These are phyloP conservation scores for Palloptera scutellata DNA, from an alignment of 2,888 invertebrate genomes.

Conservation along the genomic window DNA sequence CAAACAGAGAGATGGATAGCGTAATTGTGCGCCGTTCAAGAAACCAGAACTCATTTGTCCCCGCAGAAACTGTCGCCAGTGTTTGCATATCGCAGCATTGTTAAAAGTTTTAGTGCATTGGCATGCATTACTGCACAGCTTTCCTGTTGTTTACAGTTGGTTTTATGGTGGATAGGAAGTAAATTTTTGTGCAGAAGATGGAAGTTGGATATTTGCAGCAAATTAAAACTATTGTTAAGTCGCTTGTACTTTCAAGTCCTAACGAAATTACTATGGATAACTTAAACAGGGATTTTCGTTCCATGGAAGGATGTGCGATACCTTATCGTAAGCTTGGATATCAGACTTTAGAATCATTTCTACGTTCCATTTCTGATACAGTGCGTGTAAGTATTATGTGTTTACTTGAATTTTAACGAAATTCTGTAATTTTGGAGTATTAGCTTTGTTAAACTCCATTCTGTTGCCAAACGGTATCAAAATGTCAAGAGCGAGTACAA, in stretches of 20 bases:
- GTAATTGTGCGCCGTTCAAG: too few species aligned
- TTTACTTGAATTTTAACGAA: background rate
- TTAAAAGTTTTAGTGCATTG: too few species aligned
- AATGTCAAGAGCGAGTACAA: too few species aligned
- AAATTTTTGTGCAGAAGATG: slow-evolving; percentile 40
- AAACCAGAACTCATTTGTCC: too few species aligned
- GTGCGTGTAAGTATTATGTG: slow-evolving; percentile 42
- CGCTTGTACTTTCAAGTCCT: slow-evolving; percentile 53
- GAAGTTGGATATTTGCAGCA: slow-evolving; percentile 44
- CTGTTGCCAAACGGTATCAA: too few species aligned
- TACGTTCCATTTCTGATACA: slow-evolving; percentile 52
- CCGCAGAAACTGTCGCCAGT: too few species aligned
- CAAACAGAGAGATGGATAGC: too few species aligned
- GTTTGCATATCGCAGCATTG: too few species aligned
- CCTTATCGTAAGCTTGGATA: slow-evolving; percentile 51
- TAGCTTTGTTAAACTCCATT: too few species aligned
- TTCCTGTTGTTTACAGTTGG: slow-evolving; percentile 13
- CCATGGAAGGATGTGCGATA: slow-evolving; percentile 47
- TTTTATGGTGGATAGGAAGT: slow-evolving; percentile 1
- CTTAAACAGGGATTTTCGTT: slow-evolving; percentile 48
- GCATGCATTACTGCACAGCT: background rate
- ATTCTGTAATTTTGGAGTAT: background rate
- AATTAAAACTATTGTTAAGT: slow-evolving; percentile 53
- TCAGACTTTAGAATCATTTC: slow-evolving; percentile 48
- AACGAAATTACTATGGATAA: slow-evolving; percentile 45